phyloP scores from a whole-genome alignment of 2,797 vertebrate genomes.

The Parauchenoglanis ngamensis region DNA sequence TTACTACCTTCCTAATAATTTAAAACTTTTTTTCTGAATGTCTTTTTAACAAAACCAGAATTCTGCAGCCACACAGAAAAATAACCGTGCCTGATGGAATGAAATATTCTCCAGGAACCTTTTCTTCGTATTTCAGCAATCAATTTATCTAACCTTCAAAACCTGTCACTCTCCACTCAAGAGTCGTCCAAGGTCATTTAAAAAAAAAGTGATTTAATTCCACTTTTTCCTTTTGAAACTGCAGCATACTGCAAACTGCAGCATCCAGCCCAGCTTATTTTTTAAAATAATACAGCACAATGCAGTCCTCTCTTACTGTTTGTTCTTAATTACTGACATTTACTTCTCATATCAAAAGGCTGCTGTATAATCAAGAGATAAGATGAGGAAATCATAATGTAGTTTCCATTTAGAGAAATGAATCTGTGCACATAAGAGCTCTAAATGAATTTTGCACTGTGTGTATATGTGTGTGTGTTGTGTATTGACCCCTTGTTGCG shows the following conservation, averaged over 20 bases:
- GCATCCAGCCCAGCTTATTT: not conserved
- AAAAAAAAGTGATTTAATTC: constrained; percentile 32
- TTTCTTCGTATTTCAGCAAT: constrained; percentile 50
- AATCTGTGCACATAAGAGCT: not conserved
- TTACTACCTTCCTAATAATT: not conserved
- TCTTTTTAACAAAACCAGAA: not conserved
- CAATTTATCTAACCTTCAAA: constrained; percentile 53
- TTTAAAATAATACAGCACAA: constrained; percentile 24
- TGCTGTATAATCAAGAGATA: not conserved
- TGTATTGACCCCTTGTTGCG: constrained; percentile 19
- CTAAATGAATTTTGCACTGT: not conserved
- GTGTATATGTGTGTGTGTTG: constrained; percentile 12
- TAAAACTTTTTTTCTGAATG: constrained; percentile 5
- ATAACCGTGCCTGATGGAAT: constrained; percentile 23
- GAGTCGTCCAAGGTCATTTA: constrained; percentile 41
- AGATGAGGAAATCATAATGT: not conserved
- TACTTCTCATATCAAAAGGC: constrained; percentile 11
- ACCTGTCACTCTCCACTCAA: constrained; percentile 37
- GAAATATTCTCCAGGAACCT: constrained; percentile 41
- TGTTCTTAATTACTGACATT: constrained; percentile 42
- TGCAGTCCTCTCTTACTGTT: constrained; percentile 30
- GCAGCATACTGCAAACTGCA: too few relatives aligned
- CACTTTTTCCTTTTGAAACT: constrained; percentile 13
- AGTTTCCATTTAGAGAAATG: not conserved
- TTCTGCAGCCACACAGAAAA: constrained; percentile 25